Evolutionary conservation across 2,888 invertebrate species (phyloP), one percentile per base, ranked within the genome.

Genomic region (Dexiosoma caninum): DNA sequence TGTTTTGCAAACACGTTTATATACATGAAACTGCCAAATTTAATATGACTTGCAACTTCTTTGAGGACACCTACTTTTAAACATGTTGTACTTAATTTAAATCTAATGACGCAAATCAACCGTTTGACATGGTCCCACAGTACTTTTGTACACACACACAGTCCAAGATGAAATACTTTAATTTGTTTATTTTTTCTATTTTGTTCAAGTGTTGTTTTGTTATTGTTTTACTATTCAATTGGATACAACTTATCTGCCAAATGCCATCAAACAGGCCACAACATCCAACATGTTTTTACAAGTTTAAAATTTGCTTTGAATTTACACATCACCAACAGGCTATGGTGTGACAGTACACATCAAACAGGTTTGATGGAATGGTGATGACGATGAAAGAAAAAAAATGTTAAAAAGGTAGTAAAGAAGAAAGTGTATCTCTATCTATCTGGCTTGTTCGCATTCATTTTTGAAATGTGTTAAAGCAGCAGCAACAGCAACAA

Each of bases 361-460:
- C 72, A 27, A 64, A 72, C 72, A 72, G 14, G 72, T 64, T 55
- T 53, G 62, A 71, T 72, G 23, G 21, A 30, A 44, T 32, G 53
- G 12, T 35, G 21, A 35, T 32, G 23, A 23, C 14, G 37, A 23
- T 16, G 14, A 23, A 42, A 16, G 12, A 32, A 14, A 14, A 27
- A 14, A 40, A 30, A 59, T 19, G 12, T 49, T n/a, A 40, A 42
- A 62, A 23, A 51, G 51, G 62, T 62, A 53, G 51, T 62, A 75
- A 66, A 57, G 75, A 66, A 57, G 75, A 75, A 75, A 75, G 59
- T 59, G 75, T 75, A 75, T 75, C 75, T 67, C n/a, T 60, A 67
- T 42, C 40, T 59, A 16, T 19, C 32, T 16, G 49, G n/a, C n/a
- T 53, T 51, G 62, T 55, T 64, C 3, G 46, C 16, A 46, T 44